Base-by-base conservation (phyloP, 2,113 vertebrate genomes). In the Atractosteus spatula region DNA sequence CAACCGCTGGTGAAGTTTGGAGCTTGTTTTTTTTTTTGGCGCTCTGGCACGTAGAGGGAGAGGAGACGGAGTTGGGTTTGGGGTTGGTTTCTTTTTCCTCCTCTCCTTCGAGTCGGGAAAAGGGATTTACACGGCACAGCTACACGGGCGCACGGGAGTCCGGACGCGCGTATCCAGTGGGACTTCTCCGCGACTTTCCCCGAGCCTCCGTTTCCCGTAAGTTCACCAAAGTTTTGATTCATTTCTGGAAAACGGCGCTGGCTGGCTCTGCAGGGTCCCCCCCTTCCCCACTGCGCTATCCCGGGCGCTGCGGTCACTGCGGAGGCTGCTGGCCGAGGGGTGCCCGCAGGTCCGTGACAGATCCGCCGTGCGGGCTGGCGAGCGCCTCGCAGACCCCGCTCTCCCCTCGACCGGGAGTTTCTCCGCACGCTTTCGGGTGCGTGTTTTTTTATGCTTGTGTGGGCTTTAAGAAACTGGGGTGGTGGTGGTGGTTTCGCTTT, bases 1-100 rank as follows among this genome's bases (percentile, higher is more conserved):
- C 54, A 7, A 13, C 41, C 43, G 41, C 57, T 8, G 17, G 55
- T 41, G 43, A 74, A 74, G 72, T 74, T 63, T 17, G 64, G 57
- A 6, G 41, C 8, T 17, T 71, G 70, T 76, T 76, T 71, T 76
- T 71, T 76, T 76, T 71, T 76, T 71, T 76, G 69, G 69, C 63
- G 74, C 74, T 71, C 64, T 41, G 69, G 45, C 54, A 71, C 16
- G 56, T 56, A n/a, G 45, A 63, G 64, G 55, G 43, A 68, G 71
- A 56, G 57, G 66, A 59, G 56, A 16, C 66, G 42, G 67, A 69
- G 59, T 69, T 70, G 41, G 65, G 51, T 17, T 68, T 29, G 45
- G 45, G 41, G 47, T 51, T 51, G 10, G 5, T 51, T 51, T 51
- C 10, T 51, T 51, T 51, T 51, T 51, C 29, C 47, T 10, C 47